A percentile compares a stretch with the other conserved stretches of the same genome.
Evolutionary conservation across 2,888 invertebrate species (phyloP).

Genomic region (Synergus gifuensis): DNA sequence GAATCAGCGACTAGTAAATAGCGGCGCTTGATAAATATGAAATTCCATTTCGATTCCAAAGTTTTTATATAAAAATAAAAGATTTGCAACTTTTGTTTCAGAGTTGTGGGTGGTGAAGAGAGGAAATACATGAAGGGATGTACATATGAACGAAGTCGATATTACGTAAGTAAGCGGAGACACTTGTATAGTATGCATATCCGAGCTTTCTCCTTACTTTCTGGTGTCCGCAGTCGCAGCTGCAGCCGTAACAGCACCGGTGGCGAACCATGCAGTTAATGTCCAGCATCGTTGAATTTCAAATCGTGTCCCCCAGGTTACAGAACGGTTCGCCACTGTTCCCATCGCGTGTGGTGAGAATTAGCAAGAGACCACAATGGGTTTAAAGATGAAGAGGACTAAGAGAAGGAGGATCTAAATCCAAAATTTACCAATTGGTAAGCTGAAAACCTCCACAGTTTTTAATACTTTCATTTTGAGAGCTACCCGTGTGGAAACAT

Average conservation of each 20-base stretch:
- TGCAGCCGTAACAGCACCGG: constrained; percentile 49
- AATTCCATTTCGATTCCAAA: constrained; percentile 12
- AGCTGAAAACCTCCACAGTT: neutral
- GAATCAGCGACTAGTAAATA: neutral
- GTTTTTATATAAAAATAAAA: constrained; percentile 11
- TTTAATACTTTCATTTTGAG: neutral
- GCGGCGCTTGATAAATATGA: constrained; percentile 13
- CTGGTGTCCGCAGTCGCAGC: constrained; percentile 53
- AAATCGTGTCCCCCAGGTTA: constrained; percentile 58
- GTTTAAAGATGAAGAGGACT: constrained; percentile 12
- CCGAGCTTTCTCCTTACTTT: constrained; percentile 47
- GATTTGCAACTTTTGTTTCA: constrained; percentile 26
- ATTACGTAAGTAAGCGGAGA: constrained; percentile 20
- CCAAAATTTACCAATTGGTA: neutral
- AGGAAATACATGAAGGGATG: constrained; percentile 12
- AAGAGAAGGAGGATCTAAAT: constrained; percentile 10
- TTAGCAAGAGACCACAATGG: constrained; percentile 42
- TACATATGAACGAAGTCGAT: constrained; percentile 26
- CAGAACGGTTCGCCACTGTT: constrained; percentile 47
- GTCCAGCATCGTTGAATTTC: constrained; percentile 67
- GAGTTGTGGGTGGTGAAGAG: neutral
- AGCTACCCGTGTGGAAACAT: neutral
- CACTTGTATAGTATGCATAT: constrained; percentile 39
- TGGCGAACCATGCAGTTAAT: constrained; percentile 57
- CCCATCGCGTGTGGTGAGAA: constrained; percentile 39